phyloP scores from a whole-genome alignment of 2,113 vertebrate genomes.

The Blennius ocellaris region DNA sequence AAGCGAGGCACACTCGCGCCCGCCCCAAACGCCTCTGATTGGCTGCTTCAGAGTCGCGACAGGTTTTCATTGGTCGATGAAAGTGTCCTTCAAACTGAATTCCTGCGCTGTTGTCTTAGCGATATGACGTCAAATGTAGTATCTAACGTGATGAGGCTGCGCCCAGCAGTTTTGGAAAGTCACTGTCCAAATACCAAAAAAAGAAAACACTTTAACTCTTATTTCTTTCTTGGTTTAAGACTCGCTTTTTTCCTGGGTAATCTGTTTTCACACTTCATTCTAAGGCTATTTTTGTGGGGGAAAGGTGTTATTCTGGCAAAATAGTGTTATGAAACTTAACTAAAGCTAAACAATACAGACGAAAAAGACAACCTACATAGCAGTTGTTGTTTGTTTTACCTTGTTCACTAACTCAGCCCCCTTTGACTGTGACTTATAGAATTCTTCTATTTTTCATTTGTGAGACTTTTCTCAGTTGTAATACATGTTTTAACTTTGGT shows the following conservation, averaged over 20 bases:
- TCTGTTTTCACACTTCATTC: too few species aligned
- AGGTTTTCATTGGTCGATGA: slow-evolving; percentile 59
- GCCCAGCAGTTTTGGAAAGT: slow-evolving; percentile 31
- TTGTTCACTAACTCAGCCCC: too few species aligned
- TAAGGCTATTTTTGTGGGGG: too few species aligned
- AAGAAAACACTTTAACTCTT: background rate
- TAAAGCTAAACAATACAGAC: too few species aligned
- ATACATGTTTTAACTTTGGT: slow-evolving; percentile 45
- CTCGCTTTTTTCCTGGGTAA: background rate
- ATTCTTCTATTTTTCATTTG: too few species aligned
- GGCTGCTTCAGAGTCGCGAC: slow-evolving; percentile 59
- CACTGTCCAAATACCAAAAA: background rate
- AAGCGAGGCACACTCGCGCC: slow-evolving; percentile 30
- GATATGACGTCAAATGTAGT: slow-evolving; percentile 81
- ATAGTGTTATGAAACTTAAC: too few species aligned
- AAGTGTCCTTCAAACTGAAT: slow-evolving; percentile 56
- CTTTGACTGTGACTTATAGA: too few species aligned
- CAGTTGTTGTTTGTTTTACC: too few species aligned
- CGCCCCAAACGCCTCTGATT: slow-evolving; percentile 60
- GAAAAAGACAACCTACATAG: too few species aligned
- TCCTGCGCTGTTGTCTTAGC: slow-evolving; percentile 75
- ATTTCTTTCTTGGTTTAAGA: background rate
- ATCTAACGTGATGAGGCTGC: slow-evolving; percentile 59
- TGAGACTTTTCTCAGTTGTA: slow-evolving; percentile 26
- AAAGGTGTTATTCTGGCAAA: too few species aligned